Base-by-base conservation (phyloP, 2,113 vertebrate species). In the Zosterops japonicus region DNA sequence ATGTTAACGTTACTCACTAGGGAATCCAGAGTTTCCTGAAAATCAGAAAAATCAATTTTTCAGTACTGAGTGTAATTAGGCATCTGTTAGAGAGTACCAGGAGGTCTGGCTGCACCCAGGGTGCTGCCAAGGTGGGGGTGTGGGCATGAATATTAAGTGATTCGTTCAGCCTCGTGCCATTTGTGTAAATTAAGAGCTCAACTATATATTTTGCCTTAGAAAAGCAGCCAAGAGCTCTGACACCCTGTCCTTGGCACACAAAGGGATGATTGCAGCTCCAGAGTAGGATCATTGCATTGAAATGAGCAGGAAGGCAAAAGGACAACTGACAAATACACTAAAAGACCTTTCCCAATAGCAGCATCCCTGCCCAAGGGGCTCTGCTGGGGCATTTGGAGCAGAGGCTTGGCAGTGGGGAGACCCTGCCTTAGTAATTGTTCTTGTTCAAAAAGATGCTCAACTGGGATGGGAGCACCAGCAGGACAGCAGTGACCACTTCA, bases 1-100 rank as follows among this genome's bases (percentile, higher is more conserved):
- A 99, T 99, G 98, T 99, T 99, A 61, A 99, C 99, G 0, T 99
- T 99, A 90, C 99, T 99, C 86, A 99, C 99, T 94, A 99, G 97
- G 35, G 99, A 99, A 53, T 99, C 99, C 94, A 99, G 96, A 78
- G 99, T 99, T 98, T 99, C 99, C 99, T 99, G 95, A 87, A 94
- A 79, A 84, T 33, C 75, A 93, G 39, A 74, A 79, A 83, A 71
- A 82, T 8, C 7, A 5, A 0, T 33, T 50, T 75, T 72, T 69
- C 61, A 65, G 75, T 2, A 5, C 23, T 57, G 41, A 59, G 29
- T 56, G 31, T n/a, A 46, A 36, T 56, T 25, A 53, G 35, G 9
- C 5, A 28, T 44, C 18, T 76, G 39, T 41, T 25, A 53, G 31
- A 50, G 33, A 33, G 36, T 72, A n/a, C 19, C 70, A 69, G 23